Percentiles rank a stretch among this genome's conserved stretches.
phyloP scores from a whole-genome alignment of 2,113 vertebrate genomes.

The Galbula dea region DNA sequence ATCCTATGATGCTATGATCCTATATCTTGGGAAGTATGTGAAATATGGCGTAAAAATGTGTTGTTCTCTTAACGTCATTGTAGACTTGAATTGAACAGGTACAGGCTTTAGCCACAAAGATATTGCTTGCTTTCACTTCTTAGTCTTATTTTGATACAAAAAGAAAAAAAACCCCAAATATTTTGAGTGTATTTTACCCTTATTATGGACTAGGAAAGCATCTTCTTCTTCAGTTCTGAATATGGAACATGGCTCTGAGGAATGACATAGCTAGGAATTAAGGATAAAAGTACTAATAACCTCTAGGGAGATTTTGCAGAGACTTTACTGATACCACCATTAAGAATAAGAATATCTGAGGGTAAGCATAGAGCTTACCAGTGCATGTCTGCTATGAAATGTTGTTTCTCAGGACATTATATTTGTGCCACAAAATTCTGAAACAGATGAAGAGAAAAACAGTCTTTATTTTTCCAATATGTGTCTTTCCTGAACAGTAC shows the following conservation, averaged over 20 bases:
- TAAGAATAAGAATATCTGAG: background rate
- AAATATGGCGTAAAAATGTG: background rate
- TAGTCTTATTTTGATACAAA: background rate
- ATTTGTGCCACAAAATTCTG: background rate
- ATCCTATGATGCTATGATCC: too few relatives aligned
- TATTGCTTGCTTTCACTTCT: background rate
- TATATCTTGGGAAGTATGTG: background rate
- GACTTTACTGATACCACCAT: background rate
- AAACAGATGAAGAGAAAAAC: background rate
- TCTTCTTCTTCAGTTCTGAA: background rate
- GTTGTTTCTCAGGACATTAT: background rate
- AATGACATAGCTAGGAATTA: background rate
- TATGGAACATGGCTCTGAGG: background rate
- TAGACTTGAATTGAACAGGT: background rate
- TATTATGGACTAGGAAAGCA: background rate
- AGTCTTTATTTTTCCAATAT: background rate
- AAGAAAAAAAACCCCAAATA: background rate
- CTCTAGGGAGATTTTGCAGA: background rate
- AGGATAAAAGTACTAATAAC: background rate
- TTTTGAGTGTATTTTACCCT: background rate
- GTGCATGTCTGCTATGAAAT: background rate
- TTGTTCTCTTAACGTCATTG: background rate
- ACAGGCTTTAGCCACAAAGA: background rate
- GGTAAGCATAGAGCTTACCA: background rate
- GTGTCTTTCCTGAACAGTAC: background rate